Percentiles rank a stretch among this genome's conserved stretches.
These are phyloP conservation scores for Eudyptes chrysolophus DNA, from an alignment of 2,113 vertebrate genomes.

Conservation along the genomic window DNA sequence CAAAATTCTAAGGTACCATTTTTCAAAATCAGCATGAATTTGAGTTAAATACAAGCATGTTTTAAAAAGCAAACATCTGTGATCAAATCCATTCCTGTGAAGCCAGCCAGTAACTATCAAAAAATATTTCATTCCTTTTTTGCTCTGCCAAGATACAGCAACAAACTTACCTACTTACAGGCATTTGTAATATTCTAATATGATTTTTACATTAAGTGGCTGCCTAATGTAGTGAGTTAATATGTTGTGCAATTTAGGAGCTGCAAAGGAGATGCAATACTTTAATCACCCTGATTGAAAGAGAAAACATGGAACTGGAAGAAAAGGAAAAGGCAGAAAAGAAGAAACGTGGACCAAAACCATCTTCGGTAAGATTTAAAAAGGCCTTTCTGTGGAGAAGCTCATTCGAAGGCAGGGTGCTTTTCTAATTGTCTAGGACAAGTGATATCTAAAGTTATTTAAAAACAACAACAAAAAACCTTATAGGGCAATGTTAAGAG, in stretches of 20 bases:
- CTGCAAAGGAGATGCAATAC: conserved; percentile 97
- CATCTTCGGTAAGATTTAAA: conserved; percentile 67
- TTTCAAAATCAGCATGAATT: neutral
- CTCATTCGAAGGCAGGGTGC: neutral
- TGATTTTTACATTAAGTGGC: neutral
- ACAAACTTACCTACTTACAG: neutral
- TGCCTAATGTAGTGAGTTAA: neutral
- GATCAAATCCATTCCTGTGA: neutral
- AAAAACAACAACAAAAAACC: neutral
- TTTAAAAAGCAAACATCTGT: neutral
- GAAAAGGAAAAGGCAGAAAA: conserved; percentile 99
- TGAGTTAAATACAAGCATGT: neutral
- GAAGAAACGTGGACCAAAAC: conserved; percentile 95
- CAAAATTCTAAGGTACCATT: neutral
- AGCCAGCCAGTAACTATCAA: neutral
- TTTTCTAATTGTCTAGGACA: neutral
- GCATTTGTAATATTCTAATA: neutral
- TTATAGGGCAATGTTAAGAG: neutral
- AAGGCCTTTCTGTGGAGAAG: neutral
- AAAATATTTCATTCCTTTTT: neutral
- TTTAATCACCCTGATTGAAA: conserved; percentile 96
- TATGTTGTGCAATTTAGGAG: conserved; percentile 77
- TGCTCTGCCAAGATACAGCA: neutral
- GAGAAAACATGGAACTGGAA: conserved; percentile 99
- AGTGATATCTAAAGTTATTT: neutral